Evolutionary conservation across 2,888 invertebrate genomes (phyloP), one percentile per base, ranked within the genome.

Genomic region (Synanthedon formicaeformis): DNA sequence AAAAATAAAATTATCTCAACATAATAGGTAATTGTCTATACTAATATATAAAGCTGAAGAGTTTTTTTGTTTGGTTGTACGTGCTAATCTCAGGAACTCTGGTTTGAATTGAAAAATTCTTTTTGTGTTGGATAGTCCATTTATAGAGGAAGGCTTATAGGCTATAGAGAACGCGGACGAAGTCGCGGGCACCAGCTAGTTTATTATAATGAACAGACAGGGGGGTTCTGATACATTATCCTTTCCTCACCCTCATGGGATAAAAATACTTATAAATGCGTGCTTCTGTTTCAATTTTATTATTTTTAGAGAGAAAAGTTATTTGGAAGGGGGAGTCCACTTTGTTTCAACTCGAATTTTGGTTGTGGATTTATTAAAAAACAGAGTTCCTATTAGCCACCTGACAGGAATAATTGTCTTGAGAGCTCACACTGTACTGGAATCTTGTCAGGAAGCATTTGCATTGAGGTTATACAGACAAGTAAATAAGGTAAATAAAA

Each of bases 401-500:
- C 92, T 99, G 16, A 96, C 96, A 6, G 99, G 99, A 4, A 92
- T 99, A 56, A 86, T 99, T 59, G 94, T 99, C 4, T 90, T 96
- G 61, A 91, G 95, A 67, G 98, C 98, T 1, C 98, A 99, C 78
- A 91, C 90, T 51, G 92, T 96, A 41, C 81, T 95, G 18, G 96
- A 96, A 75, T 95, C 96, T 51, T 96, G 96, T 71, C 97, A 98
- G 77, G 98, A 98, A 85, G 96, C 97, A 4, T 99, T 99, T 78
- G 97, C 96, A 10, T 78, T 98, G 52, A 91, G 99, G 58, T 87
- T 99, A 2, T 99, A 92, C 72, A 90, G 99, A 50, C 96, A 97
- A 78, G 91, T 90, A 63, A 99, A 99, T 81, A 97, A 97, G 89
- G 95, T 80, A 68, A 14, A 34, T 34, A 10, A 34, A 27, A 27